Conservation (phyloP, 1,140 invertebrate genomes). For the Musca domestica region DNA sequence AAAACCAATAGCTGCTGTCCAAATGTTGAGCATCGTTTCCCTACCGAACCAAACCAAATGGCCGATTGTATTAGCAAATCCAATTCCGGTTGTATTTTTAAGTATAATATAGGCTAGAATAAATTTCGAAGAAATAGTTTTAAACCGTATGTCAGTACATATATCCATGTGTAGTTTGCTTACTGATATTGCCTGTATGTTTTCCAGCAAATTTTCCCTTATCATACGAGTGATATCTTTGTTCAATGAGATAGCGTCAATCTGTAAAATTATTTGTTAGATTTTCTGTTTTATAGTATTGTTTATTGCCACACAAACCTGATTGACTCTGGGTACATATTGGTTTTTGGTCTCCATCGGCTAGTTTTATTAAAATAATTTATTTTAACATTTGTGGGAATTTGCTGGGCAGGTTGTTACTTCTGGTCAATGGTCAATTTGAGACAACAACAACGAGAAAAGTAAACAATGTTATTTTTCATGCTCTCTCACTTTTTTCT, state of each 20-base stretch:
- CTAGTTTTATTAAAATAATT: no score
- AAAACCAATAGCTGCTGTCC: conserved; percentile 63
- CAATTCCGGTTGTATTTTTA: conserved; percentile 59
- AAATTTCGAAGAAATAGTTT: no score
- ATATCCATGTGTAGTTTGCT: no score
- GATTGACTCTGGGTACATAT: conserved; percentile 49
- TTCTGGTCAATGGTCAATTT: no score
- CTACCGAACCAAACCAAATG: conserved; percentile 61
- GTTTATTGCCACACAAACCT: conserved; percentile 7
- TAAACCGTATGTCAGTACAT: no score
- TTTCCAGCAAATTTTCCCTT: conserved; percentile 57
- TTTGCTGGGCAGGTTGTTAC: no score
- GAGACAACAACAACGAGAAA: no score
- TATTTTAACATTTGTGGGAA: no score
- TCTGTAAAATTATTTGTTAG: conserved; percentile 41
- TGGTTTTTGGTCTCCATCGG: conserved; percentile 45
- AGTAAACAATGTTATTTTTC: no score
- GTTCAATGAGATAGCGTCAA: conserved; percentile 60
- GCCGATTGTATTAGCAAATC: conserved; percentile 59
- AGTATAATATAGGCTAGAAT: conserved; percentile 56
- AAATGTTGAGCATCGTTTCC: conserved; percentile 59
- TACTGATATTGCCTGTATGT: conserved; percentile 59
- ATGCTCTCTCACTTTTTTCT: no score
- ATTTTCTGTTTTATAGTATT: not conserved
- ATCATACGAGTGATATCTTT: conserved; percentile 59